Base-by-base conservation (phyloP, 2,797 vertebrate species). In the Danio kyathit region DNA sequence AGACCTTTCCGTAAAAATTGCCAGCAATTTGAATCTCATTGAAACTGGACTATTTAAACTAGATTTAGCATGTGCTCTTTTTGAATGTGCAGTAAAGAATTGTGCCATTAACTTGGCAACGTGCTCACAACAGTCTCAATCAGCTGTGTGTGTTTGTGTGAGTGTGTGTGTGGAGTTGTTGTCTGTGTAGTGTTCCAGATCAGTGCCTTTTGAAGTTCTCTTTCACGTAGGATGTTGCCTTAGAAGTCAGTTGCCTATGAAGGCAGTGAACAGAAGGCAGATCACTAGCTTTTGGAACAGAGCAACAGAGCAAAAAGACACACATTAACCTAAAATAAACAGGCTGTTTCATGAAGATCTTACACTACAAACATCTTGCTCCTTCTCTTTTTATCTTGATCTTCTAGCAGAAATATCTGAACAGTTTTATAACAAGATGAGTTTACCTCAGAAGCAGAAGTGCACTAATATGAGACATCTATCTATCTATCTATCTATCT, bases 181-280 rank as follows among this genome's bases (percentile, higher is more conserved):
- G 40, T 64, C 5, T 17, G 17, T 64, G 9, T 43, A 44, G n/a
- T 44, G 41, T 64, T 43, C 63, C 40, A 65, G 16, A 65, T 46
- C 12, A 13, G 43, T 46, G 16, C 3, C 41, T 43, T 65, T 44
- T 44, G 63, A 46, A 17, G n/a, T 65, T 65, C n/a, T 11, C 17
- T 65, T 46, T 65, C 63, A 46, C 2, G 17, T 44, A 13, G n/a
- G 41, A 38, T 44, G 41, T 46, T 65, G n/a, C 65, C 41, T 65
- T 65, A 19, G n/a, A 65, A 65, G 5, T 9, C n/a, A 65, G 12
- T 65, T 65, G 41, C 10, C 63, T 65, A 46, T 65, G n/a, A 65
- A 65, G 11, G 63, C 63, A 65, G 63, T 65, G 13, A 65, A 65
- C 63, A 19, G 63, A 65, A 46, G 6, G 3, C 41, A 17, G 8